Evolutionary conservation across 2,113 vertebrate species (phyloP).

Genomic region (Thamnophis sirtalis): DNA sequence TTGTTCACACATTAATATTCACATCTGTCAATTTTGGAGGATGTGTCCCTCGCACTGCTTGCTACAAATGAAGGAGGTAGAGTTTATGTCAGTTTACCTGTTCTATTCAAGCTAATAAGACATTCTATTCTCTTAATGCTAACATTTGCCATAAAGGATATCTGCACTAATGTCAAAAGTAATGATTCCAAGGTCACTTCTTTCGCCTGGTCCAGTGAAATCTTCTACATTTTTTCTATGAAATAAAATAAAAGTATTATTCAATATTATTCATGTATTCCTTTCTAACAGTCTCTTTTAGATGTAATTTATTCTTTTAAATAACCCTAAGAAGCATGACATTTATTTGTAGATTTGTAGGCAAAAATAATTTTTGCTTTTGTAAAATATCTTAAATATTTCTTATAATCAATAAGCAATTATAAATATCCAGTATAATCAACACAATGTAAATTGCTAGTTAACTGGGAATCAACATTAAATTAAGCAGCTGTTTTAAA

Average conservation of each 20-base stretch:
- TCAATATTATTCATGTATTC: background rate
- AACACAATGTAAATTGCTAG: background rate
- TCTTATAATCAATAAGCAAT: background rate
- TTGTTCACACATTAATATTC: background rate
- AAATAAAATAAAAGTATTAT: conserved; percentile 36
- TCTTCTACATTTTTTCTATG: conserved; percentile 96
- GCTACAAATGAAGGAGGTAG: no score
- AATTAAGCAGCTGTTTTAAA: background rate
- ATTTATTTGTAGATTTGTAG: background rate
- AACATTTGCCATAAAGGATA: conserved; percentile 83
- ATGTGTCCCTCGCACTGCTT: background rate
- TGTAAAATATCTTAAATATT: background rate
- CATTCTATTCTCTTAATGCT: background rate
- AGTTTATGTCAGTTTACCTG: background rate
- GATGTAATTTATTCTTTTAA: background rate
- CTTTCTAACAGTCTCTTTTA: background rate
- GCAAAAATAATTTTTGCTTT: background rate
- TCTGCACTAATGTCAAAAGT: conserved; percentile 93
- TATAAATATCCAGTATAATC: background rate
- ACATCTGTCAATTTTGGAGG: background rate
- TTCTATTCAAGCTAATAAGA: background rate
- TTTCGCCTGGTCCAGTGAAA: conserved; percentile 94
- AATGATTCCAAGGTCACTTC: conserved; percentile 94
- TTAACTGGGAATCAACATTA: background rate
- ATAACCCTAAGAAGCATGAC: background rate